Conservation (phyloP, 2,888 invertebrate genomes). For the Ennomos erosarius region DNA sequence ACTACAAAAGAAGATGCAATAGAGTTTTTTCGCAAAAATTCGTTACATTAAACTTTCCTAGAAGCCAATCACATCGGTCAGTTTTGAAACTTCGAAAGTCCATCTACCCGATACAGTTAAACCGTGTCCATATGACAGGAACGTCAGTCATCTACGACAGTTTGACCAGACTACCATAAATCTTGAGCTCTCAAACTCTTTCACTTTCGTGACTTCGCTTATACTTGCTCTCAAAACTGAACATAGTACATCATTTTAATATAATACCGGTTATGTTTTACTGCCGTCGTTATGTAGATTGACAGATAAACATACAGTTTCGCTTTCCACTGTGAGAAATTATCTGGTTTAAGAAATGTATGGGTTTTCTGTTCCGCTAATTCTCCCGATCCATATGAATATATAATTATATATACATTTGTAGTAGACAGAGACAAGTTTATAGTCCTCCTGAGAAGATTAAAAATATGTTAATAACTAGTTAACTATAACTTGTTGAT, state of each 20-base stretch:
- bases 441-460: too few relatives aligned
- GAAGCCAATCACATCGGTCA: background rate
- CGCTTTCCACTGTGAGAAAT: slow-evolving; percentile 28
- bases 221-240: slow-evolving; percentile 48
- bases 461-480: too few relatives aligned
- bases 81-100: slow-evolving; percentile 16
- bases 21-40: too few relatives aligned
- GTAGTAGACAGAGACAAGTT: too few relatives aligned
- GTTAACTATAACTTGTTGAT: too few relatives aligned
- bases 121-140: slow-evolving; percentile 32
- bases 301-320: slow-evolving; percentile 34
- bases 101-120: slow-evolving; percentile 26
- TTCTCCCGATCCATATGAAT: too few relatives aligned
- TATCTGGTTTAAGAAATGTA: slow-evolving; percentile 11
- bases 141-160: slow-evolving; percentile 39
- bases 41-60: background rate
- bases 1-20: too few relatives aligned
- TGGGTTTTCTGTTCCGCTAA: too few relatives aligned
- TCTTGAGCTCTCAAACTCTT: slow-evolving; percentile 28
- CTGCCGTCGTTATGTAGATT: slow-evolving; percentile 52
- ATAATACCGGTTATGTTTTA: slow-evolving; percentile 58
- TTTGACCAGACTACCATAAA: slow-evolving; percentile 39
- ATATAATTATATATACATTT: too few relatives aligned
- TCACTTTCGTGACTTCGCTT: slow-evolving; percentile 48
- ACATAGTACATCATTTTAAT: slow-evolving; percentile 49